A percentile compares a stretch with the other conserved stretches of the same genome.
Conservation (phyloP, 1,140 invertebrate species). For the Heliconius congener region DNA sequence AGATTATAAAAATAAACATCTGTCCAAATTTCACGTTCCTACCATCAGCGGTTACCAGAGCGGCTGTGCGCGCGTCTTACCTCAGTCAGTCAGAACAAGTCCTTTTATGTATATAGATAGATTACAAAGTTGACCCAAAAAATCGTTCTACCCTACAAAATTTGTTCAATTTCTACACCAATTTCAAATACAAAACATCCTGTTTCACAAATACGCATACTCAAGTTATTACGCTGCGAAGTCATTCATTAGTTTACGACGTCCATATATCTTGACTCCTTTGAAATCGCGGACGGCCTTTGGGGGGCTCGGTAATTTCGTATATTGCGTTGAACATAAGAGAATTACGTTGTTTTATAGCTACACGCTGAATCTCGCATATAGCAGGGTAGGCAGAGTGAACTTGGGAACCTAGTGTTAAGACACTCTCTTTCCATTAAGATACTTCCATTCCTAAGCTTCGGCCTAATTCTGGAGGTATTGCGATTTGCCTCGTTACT, state of each 20-base stretch:
- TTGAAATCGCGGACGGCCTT: slow-evolving; percentile 33
- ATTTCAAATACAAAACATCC: not conserved
- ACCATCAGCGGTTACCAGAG: too few species aligned
- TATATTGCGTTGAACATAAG: slow-evolving; percentile 23
- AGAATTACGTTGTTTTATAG: not conserved
- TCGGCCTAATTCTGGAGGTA: too few species aligned
- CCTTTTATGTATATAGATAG: too few species aligned
- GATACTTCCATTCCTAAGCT: too few species aligned
- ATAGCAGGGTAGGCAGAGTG: not conserved
- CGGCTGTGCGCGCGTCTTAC: too few species aligned
- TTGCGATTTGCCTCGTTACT: too few species aligned
- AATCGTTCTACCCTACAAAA: too few species aligned
- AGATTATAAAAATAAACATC: too few species aligned
- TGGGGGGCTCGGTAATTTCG: slow-evolving; percentile 31
- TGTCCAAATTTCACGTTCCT: too few species aligned
- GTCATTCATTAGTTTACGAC: slow-evolving; percentile 47
- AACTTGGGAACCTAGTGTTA: not conserved
- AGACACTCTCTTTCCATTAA: not conserved
- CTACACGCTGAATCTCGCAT: not conserved
- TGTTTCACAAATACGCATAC: slow-evolving; percentile 1
- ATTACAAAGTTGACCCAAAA: too few species aligned
- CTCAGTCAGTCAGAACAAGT: too few species aligned
- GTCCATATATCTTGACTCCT: slow-evolving; percentile 43
- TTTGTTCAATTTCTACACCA: too few species aligned
- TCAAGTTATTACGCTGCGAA: slow-evolving; percentile 36